Evolutionary conservation across 2,113 vertebrate genomes (phyloP), one percentile per base, ranked within the genome.

Genomic region (Egretta garzetta): DNA sequence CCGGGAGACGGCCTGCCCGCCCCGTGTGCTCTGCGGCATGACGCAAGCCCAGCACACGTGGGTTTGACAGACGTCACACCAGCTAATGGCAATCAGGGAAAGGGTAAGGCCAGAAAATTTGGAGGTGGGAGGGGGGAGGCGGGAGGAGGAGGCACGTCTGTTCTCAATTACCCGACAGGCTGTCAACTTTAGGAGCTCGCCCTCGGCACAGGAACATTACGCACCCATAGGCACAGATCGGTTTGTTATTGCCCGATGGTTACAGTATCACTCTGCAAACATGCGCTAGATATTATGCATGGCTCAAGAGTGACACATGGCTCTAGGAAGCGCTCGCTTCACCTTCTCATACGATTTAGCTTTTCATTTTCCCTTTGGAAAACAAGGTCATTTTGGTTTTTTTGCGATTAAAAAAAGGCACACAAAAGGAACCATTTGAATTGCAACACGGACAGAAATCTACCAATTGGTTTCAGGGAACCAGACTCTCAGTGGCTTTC

Each of bases 131-230:
- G 33, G 39, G 28, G 7, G 13, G 8, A 12, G 27, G 32, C 3
- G 33, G 23, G 43, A 41, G 41, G 59, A 64, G 77, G 71, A 90
- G 77, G 12, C 74, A 79, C 88, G 96, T 96, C 95, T 97, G 94
- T 88, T 98, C 84, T 91, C 85, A 70, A 91, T 94, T 95, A 95
- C 27, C 30, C 73, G 84, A 52, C 81, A 96, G 96, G 93, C 5
- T 92, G 87, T 89, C 92, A 62, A 66, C 68, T 92, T 91, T 28
- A 91, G 81, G 90, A 96, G 81, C 50, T 73, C 10, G 6, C 39
- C 33, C 80, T 95, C 20, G n/a, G 70, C 59, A 32, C 43, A 55
- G 80, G 91, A 86, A 88, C 52, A 19, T 39, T 24, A 24, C 10
- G 58, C 16, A 86, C 16, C 21, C 62, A 41, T 3, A 53, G 66